phyloP scores from a whole-genome alignment of 2,888 invertebrate species.

The Taenaris catops region DNA sequence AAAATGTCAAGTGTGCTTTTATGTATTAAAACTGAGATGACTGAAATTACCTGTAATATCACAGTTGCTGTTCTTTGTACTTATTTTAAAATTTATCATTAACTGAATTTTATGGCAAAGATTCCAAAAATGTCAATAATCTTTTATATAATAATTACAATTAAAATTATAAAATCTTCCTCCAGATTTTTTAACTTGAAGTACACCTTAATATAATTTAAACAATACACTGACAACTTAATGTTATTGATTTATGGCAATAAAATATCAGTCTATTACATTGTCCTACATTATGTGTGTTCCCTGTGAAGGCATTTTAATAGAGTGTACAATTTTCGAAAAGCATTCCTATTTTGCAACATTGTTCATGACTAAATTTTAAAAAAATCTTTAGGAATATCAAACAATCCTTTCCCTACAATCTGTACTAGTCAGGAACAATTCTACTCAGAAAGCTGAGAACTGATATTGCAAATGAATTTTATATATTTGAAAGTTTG shows the following conservation, averaged over 20 bases:
- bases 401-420: too few relatives aligned
- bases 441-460: too few relatives aligned
- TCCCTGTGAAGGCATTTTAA: not conserved
- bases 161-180: constrained; percentile 7
- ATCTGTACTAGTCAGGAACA: too few relatives aligned
- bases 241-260: constrained; percentile 23
- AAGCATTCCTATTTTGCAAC: too few relatives aligned
- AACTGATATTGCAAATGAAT: too few relatives aligned
- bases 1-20: constrained; percentile 5
- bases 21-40: constrained; percentile 7
- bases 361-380: too few relatives aligned
- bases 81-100: constrained; percentile 10
- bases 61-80: constrained; percentile 26
- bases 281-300: constrained; percentile 13
- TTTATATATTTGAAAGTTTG: too few relatives aligned
- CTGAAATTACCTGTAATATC: constrained; percentile 25
- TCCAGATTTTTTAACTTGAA: constrained; percentile 5
- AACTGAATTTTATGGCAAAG: constrained; percentile 12
- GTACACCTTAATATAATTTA: constrained; percentile 5
- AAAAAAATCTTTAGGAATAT: too few relatives aligned
- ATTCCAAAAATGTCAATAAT: constrained; percentile 2
- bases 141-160: constrained; percentile 2
- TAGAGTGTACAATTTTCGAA: constrained; percentile 2
- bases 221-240: constrained; percentile 12
- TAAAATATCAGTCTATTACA: constrained; percentile 23